Base-by-base conservation (phyloP, 2,797 vertebrate genomes). In the Anolis apletophallus region DNA sequence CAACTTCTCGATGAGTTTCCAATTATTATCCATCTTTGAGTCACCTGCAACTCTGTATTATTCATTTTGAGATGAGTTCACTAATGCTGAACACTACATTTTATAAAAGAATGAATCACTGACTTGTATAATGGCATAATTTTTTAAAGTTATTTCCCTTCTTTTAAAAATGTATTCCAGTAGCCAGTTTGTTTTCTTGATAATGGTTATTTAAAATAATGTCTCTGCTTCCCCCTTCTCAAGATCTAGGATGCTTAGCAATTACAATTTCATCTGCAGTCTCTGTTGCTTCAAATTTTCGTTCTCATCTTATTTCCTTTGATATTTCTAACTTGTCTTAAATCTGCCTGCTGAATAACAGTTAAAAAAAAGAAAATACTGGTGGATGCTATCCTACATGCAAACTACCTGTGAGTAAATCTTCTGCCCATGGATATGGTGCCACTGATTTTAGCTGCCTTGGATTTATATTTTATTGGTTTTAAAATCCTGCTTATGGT, bases 21-120 rank as follows among this genome's bases (percentile, higher is more conserved):
- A 78, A 36, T 64, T 52, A 34, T 75, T 74, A 75, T 46, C 61
- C 46, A 71, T 40, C 61, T 85, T 61, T 79, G 75, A 85, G 52
- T 85, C 84, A 72, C 34, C 52, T 79, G 72, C 17, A 71, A 57
- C 57, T 79, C 26, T 72, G 29, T 72, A 59, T 85, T 85, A 79
- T 57, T 61, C 68, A 80, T 79, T 85, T 59, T 77, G 67, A 55
- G 83, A 78, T 68, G n/a, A 71, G 34, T 85, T 78, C 68, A 55
- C 64, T 19, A 85, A 26, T 78, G 52, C 16, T 57, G 75, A 78
- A 85, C 75, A 85, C 36, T 26, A 29, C 46, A 71, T 79, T 76
- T 85, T 50, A 85, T 71, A 71, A 46, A 85, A 79, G 34, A 34
- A 9, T 79, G 75, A 79, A 85, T 85, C 34, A 78, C 32, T 54